phyloP scores from a whole-genome alignment of 1,140 invertebrate species.

The Drosophila ironensis region DNA sequence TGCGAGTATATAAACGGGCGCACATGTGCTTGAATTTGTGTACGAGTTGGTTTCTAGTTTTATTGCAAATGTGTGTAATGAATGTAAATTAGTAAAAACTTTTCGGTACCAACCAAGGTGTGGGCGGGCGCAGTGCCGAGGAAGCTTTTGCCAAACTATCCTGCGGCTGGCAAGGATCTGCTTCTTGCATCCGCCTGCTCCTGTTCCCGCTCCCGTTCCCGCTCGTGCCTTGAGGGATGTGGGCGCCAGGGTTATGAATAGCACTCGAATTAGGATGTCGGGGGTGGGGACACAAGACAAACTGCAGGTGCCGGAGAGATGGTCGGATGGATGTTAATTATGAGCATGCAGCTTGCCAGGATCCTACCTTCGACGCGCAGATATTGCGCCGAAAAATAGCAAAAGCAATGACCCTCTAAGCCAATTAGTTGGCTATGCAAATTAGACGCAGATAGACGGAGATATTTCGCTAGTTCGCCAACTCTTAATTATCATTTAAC shows the following conservation, averaged over 20 bases:
- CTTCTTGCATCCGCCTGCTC: neutral
- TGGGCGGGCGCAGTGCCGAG: neutral
- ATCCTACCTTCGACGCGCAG: neutral
- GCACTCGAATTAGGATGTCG: conserved; percentile 63
- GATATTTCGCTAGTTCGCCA: conserved; percentile 55
- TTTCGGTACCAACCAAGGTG: conserved; percentile 41
- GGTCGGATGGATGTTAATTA: conserved; percentile 59
- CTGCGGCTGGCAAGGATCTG: conserved; percentile 66
- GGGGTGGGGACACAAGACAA: conserved; percentile 42
- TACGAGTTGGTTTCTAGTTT: conserved; percentile 66
- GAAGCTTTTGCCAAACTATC: conserved; percentile 54
- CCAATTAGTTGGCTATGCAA: conserved; percentile 70
- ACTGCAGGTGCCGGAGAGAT: conserved; percentile 36
- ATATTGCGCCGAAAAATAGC: conserved; percentile 25
- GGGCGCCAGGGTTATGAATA: conserved; percentile 56
- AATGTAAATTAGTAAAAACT: conserved; percentile 80
- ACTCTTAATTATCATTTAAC: conserved; percentile 67
- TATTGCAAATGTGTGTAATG: conserved; percentile 80
- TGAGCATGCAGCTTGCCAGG: conserved; percentile 27
- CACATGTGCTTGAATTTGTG: conserved; percentile 15
- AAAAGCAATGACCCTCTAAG: conserved; percentile 66
- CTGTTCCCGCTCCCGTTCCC: neutral
- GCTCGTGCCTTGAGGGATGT: neutral
- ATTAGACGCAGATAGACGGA: conserved; percentile 26
- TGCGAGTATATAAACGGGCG: neutral